These are phyloP conservation scores for Pyxicephalus adspersus DNA, from an alignment of 2,113 vertebrate species.

Conservation along the genomic window DNA sequence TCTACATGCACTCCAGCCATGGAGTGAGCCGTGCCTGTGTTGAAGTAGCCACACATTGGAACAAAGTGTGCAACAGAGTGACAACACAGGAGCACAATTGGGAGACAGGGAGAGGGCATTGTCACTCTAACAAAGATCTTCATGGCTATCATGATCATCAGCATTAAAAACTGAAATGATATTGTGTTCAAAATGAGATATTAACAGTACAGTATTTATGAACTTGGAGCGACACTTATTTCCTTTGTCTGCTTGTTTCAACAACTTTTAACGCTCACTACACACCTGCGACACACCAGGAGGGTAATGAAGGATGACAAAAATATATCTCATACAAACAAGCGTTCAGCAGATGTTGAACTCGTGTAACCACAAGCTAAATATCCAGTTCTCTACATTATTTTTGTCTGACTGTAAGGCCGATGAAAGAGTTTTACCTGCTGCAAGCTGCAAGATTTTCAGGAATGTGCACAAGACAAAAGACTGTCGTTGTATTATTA, in stretches of 20 bases:
- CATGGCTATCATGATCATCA: no score
- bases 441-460: background rate
- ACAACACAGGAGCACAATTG: no score
- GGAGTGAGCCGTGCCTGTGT: no score
- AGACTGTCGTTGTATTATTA: background rate
- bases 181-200: no score
- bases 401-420: background rate
- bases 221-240: no score
- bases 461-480: conserved; percentile 27
- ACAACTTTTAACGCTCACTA: background rate
- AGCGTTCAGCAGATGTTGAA: conserved; percentile 11
- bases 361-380: conserved; percentile 11
- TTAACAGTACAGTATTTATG: no score
- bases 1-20: no score
- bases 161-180: no score
- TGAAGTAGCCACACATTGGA: no score
- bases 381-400: background rate
- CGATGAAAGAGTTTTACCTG: conserved; percentile 7
- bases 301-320: background rate
- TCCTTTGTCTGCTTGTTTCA: background rate
- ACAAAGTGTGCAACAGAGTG: no score
- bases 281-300: background rate
- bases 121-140: no score
- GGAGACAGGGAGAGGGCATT: no score
- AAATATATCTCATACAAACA: background rate